phyloP scores from a whole-genome alignment of 2,113 vertebrate genomes.

The Epinephelus moara region DNA sequence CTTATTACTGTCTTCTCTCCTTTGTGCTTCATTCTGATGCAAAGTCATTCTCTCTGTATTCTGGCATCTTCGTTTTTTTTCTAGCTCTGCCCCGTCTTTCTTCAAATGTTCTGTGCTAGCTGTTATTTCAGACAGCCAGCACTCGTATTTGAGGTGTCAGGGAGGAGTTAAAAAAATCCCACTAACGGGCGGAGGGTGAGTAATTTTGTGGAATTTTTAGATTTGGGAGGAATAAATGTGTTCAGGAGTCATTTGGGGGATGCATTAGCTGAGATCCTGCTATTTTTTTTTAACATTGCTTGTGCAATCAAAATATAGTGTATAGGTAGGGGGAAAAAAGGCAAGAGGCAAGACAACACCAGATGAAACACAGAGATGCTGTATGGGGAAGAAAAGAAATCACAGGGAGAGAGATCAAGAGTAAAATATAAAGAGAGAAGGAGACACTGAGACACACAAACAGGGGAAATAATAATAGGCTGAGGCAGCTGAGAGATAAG shows the following conservation, averaged over 20 bases:
- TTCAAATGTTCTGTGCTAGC: conserved; percentile 41
- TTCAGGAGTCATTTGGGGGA: neutral
- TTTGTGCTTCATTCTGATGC: conserved; percentile 11
- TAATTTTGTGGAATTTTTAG: conserved; percentile 7
- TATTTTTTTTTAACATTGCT: neutral
- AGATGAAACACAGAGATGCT: conserved; percentile 56
- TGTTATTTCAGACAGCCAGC: conserved; percentile 60
- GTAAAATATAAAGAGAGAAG: conserved; percentile 46
- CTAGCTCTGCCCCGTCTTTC: conserved; percentile 13
- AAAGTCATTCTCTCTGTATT: conserved; percentile 7
- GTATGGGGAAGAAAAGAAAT: conserved; percentile 45
- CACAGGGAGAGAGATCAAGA: conserved; percentile 62
- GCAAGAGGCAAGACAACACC: conserved; percentile 7
- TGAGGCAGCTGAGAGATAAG: conserved; percentile 63
- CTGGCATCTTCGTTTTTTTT: conserved; percentile 15
- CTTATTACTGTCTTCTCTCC: conserved; percentile 2
- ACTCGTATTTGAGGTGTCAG: conserved; percentile 43
- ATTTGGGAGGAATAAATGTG: conserved; percentile 16
- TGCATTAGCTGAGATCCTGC: conserved; percentile 6
- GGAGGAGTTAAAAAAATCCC: conserved; percentile 13
- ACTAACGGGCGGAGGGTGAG: neutral
- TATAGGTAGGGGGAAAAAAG: neutral
- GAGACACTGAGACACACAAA: conserved; percentile 59
- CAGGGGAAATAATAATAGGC: conserved; percentile 60
- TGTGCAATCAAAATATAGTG: conserved; percentile 34